Percentiles rank a stretch among this genome's conserved stretches.
phyloP scores from a whole-genome alignment of 2,113 vertebrate species.

The Cairina moschata region DNA sequence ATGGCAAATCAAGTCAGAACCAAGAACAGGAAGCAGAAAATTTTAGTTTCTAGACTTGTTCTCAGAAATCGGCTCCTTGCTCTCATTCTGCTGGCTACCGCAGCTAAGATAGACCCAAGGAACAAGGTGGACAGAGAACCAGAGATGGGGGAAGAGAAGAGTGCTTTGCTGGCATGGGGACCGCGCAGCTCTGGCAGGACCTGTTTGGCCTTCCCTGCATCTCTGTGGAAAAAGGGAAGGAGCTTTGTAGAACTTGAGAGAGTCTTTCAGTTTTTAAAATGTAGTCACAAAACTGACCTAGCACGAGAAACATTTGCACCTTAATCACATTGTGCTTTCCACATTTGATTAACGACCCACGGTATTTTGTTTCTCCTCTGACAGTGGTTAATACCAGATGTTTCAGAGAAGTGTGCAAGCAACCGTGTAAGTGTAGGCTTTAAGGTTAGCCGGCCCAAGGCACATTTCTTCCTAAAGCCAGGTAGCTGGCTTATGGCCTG shows the following conservation, averaged over 20 bases:
- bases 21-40: neutral
- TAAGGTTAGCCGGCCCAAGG: neutral
- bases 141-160: neutral
- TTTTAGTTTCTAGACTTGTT: neutral
- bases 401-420: neutral
- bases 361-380: neutral
- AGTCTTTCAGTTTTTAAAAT: neutral
- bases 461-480: neutral
- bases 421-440: neutral
- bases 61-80: neutral
- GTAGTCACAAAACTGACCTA: neutral
- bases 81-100: neutral
- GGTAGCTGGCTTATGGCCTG: neutral
- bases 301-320: neutral
- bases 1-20: neutral
- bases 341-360: neutral
- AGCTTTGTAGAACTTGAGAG: neutral
- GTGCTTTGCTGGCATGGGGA: neutral
- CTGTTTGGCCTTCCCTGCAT: neutral
- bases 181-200: neutral
- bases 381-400: neutral
- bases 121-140: neutral
- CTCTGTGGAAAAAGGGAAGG: neutral
- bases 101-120: neutral
- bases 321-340: neutral